phyloP scores from a whole-genome alignment of 2,888 invertebrate species.

The Diachrysia chrysitis region DNA sequence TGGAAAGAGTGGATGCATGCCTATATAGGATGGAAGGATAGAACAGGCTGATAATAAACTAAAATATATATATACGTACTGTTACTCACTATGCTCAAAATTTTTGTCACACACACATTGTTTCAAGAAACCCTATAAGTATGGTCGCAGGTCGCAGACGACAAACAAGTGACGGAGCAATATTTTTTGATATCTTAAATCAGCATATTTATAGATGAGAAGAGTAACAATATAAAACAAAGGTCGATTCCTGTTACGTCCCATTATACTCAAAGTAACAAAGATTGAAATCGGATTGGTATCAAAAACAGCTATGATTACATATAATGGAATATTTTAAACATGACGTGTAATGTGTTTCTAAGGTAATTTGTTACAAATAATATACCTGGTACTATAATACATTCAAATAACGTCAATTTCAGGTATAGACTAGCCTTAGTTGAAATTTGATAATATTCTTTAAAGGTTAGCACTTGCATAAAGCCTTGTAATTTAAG shows the following conservation, averaged over 20 bases:
- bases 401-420: constrained; percentile 1
- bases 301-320: constrained; percentile 5
- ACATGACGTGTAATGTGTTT: neutral
- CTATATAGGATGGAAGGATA: too few species aligned
- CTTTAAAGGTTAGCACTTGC: neutral
- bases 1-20: too few species aligned
- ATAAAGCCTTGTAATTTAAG: too few species aligned
- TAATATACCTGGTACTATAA: neutral
- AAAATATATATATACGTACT: too few species aligned
- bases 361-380: constrained; percentile 1
- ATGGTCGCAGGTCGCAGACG: neutral
- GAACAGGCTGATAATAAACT: too few species aligned
- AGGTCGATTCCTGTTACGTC: neutral
- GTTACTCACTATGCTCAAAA: neutral
- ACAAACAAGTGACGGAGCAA: neutral
- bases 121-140: neutral
- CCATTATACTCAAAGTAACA: neutral
- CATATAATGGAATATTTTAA: constrained; percentile 1
- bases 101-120: neutral
- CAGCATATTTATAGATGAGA: neutral
- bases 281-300: constrained; percentile 4
- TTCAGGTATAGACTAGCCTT: neutral
- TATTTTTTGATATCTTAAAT: neutral
- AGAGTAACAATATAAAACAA: neutral
- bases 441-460: neutral